Evolutionary conservation across 2,888 invertebrate genomes (phyloP), one percentile per base, ranked within the genome.

Genomic region (Campoletis raptor): DNA sequence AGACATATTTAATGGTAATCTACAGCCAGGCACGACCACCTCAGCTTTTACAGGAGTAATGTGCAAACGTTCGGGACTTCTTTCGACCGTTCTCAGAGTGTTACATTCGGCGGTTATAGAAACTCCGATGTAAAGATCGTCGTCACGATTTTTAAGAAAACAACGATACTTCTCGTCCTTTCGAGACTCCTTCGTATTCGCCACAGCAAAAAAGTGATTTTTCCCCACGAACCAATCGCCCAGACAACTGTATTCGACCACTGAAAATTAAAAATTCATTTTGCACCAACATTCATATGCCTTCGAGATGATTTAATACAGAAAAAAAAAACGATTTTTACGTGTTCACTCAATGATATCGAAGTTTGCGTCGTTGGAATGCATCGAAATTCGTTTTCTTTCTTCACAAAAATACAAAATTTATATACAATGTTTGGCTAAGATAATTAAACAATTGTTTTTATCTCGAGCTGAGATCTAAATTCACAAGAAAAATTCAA

Each of bases 191-290:
- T 99, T 98, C 0, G 98, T 98, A 93, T 99, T 99, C 9, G 98
- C 98, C n/a, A 99, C 98, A 80, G 98, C 99, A 94, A 99, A 99
- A 94, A 97, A 99, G 92, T 99, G 98, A 94, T 99, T 99, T 93
- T 99, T 99, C 18, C 97, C 98, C 40, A 98, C 97, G 94, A 98
- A 98, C 98, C 99, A 99, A 95, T 98, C 98, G 0, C 98, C 99
- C 86, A 99, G 95, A 92, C 99, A 99, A 94, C 97, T 98, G 94
- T 97, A 99, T 94, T 98, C 98, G 9, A 98, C 98, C 86, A 97
- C 97, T 95, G 89, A 48, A 89, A 90, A 67, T 18, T 24, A 0
- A 40, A 61, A 4, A 77, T 48, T 18, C 5, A 5, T 21, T 40
- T 54, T 42, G 12, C 45, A 42, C 45, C 15, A 48, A 7, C 7